phyloP scores from a whole-genome alignment of 2,113 vertebrate genomes.

The Corvus cornix region DNA sequence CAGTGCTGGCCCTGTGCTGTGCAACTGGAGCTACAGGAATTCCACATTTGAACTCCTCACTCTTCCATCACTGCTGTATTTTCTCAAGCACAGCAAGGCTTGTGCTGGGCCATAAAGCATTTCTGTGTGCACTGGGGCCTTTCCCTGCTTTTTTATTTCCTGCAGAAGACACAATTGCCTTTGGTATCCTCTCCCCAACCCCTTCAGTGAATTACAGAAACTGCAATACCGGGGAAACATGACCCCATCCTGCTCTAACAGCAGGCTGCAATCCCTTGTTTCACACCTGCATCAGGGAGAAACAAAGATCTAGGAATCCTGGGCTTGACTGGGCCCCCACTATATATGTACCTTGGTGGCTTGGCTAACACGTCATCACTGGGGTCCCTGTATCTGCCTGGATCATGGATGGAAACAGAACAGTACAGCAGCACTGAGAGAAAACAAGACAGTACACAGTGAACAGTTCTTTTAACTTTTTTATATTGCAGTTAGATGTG shows the following conservation, averaged over 20 bases:
- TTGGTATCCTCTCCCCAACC: neutral
- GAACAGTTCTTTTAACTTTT: slow-evolving; percentile 47
- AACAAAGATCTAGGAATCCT: neutral
- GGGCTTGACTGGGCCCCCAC: too few relatives aligned
- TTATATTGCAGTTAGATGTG: slow-evolving; percentile 43
- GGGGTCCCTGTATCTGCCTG: accelerated
- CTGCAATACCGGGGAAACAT: neutral
- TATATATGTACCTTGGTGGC: accelerated
- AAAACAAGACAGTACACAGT: neutral
- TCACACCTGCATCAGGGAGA: neutral
- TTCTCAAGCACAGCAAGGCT: neutral
- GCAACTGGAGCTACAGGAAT: neutral
- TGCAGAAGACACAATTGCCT: neutral
- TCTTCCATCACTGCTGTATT: neutral
- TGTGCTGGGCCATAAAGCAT: accelerated
- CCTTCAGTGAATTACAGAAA: neutral
- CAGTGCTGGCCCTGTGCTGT: too few relatives aligned
- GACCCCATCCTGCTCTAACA: neutral
- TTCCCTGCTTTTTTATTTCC: neutral
- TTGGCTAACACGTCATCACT: accelerated
- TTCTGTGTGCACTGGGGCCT: neutral
- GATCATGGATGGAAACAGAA: accelerated
- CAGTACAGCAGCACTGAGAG: neutral
- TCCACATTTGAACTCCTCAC: neutral
- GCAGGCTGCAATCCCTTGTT: too few relatives aligned